Percentiles rank a stretch among this genome's conserved stretches.
Conservation (phyloP, 2,888 invertebrate genomes). For the Charanyca ferruginea region DNA sequence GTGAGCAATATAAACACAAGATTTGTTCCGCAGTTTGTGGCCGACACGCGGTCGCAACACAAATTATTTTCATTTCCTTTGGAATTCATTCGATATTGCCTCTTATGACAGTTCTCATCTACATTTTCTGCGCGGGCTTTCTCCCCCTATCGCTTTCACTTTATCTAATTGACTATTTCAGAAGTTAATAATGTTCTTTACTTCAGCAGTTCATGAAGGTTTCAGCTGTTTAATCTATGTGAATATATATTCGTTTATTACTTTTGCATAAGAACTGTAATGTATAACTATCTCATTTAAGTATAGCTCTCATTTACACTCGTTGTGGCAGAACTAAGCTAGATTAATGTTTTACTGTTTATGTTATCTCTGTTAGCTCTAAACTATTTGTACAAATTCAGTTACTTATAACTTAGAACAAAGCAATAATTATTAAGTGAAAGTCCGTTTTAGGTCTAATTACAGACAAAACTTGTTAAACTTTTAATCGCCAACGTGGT, state of each 20-base stretch:
- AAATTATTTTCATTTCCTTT: slow-evolving; percentile 71
- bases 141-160: slow-evolving; percentile 63
- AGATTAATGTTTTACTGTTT: too few relatives aligned
- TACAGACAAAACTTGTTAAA: slow-evolving; percentile 7
- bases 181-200: slow-evolving; percentile 44
- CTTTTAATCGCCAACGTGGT: slow-evolving; percentile 10
- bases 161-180: slow-evolving; percentile 58
- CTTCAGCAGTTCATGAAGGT: background rate
- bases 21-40: slow-evolving; percentile 58
- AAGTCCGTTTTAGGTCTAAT: background rate
- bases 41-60: slow-evolving; percentile 64
- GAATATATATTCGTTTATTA: background rate
- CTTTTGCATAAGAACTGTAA: slow-evolving; percentile 4
- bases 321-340: too few relatives aligned
- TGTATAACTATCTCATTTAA: too few relatives aligned
- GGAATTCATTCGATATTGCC: slow-evolving; percentile 73
- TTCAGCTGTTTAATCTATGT: slow-evolving; percentile 14
- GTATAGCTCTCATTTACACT: too few relatives aligned
- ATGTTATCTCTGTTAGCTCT: slow-evolving; percentile 3
- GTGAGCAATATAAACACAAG: slow-evolving; percentile 68
- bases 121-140: slow-evolving; percentile 69
- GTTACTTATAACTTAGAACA: background rate
- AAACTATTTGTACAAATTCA: slow-evolving; percentile 15
- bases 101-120: slow-evolving; percentile 71
- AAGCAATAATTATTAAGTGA: background rate